phyloP scores from a whole-genome alignment of 2,113 vertebrate genomes.

The Panthera uncia region DNA sequence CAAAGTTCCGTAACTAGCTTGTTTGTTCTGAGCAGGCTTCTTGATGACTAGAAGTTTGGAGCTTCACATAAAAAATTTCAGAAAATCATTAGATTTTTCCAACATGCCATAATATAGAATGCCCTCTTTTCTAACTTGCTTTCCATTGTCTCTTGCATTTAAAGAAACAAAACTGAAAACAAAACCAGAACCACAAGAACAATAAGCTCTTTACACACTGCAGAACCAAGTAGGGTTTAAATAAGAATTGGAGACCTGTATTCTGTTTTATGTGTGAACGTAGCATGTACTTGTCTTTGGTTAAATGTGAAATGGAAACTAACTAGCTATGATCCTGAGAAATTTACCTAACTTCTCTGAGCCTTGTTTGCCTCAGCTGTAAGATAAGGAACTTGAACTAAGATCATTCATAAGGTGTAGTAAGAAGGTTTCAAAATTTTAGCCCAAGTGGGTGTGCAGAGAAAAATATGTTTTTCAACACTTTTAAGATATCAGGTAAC shows the following conservation, averaged over 20 bases:
- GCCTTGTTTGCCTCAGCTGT: not conserved
- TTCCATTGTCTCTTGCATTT: not conserved
- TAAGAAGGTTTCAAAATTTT: slow-evolving; percentile 20
- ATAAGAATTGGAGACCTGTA: not conserved
- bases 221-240: not conserved
- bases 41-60: slow-evolving; percentile 14
- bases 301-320: not conserved
- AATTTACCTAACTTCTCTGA: not conserved
- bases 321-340: not conserved
- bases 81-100: slow-evolving; percentile 44
- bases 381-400: not conserved
- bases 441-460: not conserved
- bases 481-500: not conserved
- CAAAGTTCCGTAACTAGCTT: not conserved
- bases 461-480: slow-evolving; percentile 23
- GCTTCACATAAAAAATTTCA: not conserved
- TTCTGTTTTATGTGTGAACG: not conserved
- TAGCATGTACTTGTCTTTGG: not conserved
- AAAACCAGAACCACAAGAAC: not conserved
- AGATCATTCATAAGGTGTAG: not conserved
- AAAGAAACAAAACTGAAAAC: not conserved
- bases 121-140: not conserved
- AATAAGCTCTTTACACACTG: not conserved
- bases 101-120: not conserved
- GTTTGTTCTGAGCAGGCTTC: not conserved